Base-by-base conservation (phyloP, 92 coral and sea anemone species). In the Phymanthus crucifer region DNA sequence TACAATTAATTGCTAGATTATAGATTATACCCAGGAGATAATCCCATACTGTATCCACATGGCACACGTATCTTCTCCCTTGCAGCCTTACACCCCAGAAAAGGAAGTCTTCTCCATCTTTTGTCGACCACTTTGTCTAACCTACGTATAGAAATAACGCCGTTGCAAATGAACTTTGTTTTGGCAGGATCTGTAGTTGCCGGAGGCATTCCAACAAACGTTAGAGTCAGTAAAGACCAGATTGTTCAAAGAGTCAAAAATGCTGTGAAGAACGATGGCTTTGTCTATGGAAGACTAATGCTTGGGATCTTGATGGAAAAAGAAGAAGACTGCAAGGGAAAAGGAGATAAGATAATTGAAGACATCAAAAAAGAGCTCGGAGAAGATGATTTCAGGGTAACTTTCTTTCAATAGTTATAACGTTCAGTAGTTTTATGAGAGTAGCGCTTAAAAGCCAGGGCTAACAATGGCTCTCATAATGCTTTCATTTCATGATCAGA, bases 311-410 rank as follows among this genome's bases (percentile, higher is more conserved):
- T 76, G n/a, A 16, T 76, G 33, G 68, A 76, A 27, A 76, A 76
- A 14, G 36, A 48, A 48, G 70, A 76, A 34, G 80, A 76, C 45
- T 76, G 80, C 70, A 17, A 76, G 19, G 70, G 70, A 40, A 56
- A 48, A 17, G 43, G 40, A 33, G 80, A 76, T 56, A 48, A 48
- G 40, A 76, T 76, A 17, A 76, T 76, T 32, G 33, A 32, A 8
- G 80, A 76, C 33, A 76, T 76, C 66, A 76, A 76, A 48, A 29
- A 54, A 19, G 64, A 76, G 19, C 80, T 76, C 34, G 80, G 80
- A 61, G 69, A 48, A 34, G 80, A 56, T 7, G 48, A 76, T 24
- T 76, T 76, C 29, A 56, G 64, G 80, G 80, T 76, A 33, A 11
- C 32, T 27, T 61, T 24, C 13, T 10, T 43, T 43, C 16, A 38